These are phyloP conservation scores for Congeria kusceri DNA, from an alignment of 2,888 invertebrate species.

Conservation along the genomic window DNA sequence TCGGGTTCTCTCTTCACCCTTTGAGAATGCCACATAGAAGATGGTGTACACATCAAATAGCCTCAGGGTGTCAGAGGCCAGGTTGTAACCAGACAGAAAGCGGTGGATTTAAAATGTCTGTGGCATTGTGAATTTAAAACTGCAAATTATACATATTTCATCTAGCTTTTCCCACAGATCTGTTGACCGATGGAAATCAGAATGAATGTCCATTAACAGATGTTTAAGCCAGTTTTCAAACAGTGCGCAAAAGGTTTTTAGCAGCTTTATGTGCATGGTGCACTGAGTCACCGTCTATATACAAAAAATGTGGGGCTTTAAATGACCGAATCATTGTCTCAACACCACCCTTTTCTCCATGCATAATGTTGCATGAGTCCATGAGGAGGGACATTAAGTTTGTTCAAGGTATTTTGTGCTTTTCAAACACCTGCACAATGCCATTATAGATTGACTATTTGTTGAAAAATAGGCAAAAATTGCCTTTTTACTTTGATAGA, in stretches of 20 bases:
- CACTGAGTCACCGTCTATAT: slow-evolving; percentile 71
- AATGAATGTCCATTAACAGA: slow-evolving; percentile 59
- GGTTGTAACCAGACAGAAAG: slow-evolving; percentile 67
- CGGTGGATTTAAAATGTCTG: slow-evolving; percentile 52
- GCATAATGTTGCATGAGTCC: slow-evolving; percentile 70
- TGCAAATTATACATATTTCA: slow-evolving; percentile 37
- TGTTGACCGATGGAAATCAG: slow-evolving; percentile 66
- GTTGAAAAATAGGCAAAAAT: too few species aligned
- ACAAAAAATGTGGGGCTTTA: slow-evolving; percentile 65
- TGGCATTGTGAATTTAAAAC: slow-evolving; percentile 53
- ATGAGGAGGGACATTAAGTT: slow-evolving; percentile 67
- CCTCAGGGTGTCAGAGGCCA: slow-evolving; percentile 48
- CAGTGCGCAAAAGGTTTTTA: slow-evolving; percentile 60
- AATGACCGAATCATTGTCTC: slow-evolving; percentile 56
- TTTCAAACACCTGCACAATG: slow-evolving; percentile 40
- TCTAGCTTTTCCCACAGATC: slow-evolving; percentile 53
- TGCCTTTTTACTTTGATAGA: too few species aligned
- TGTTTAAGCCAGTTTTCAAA: slow-evolving; percentile 59
- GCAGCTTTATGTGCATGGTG: slow-evolving; percentile 71
- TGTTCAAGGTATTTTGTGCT: slow-evolving; percentile 61
- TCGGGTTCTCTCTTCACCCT: slow-evolving; percentile 7
- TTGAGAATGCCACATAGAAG: slow-evolving; percentile 43
- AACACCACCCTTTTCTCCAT: slow-evolving; percentile 63
- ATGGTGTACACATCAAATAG: slow-evolving; percentile 61
- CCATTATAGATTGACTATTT: slow-evolving; percentile 34